Evolutionary conservation across 2,888 invertebrate species (phyloP), one percentile per base, ranked within the genome.

Genomic region (Scrobipalpa atriplicella): DNA sequence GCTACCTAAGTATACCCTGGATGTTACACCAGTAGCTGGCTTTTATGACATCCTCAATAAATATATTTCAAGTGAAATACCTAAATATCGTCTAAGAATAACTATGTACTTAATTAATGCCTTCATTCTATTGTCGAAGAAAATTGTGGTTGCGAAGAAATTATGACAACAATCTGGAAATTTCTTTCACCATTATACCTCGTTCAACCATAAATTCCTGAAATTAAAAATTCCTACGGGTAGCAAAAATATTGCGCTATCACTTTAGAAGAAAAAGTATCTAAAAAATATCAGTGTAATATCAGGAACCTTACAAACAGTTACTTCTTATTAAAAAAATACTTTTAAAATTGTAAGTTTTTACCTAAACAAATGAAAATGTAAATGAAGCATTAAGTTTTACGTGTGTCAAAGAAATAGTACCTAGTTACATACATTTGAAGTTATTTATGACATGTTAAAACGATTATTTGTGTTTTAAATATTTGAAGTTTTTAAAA

Each of bases 141-240:
- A 62, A 66, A 66, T 62, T 52, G 54, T 54, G 52, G 52, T 54
- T 54, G 41, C 52, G 62, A 54, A 61, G 56, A 65, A 65, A 66
- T 66, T 51, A 65, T 60, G 60, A 60, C 39, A 39, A 10, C 60
- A 39, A 58, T 54, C 54, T 21, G 54, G 60, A 60, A 60, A 38
- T 39, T 60, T n/a, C 60, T 39, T 60, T 60, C 36, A 21, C 39
- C 16, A 16, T 39, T 60, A 21, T 58, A 38, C 38, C 38, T 39
- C 7, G 60, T 16, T 16, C 62, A 43, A 18, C 47, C 47, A 63
- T 63, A 63, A 63, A 63, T 63, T 63, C 13, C 19, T 47, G 36
- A 51, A 63, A 64, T 64, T 64, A 64, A 64, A 52, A 64, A 64
- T 64, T 54, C 54, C 41, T 29, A 18, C 41, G 16, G 19, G 2